A percentile compares a stretch with the other conserved stretches of the same genome.
phyloP scores from a whole-genome alignment of 35 echinoderm and acorn worm species.

The Eucidaris tribuloides region DNA sequence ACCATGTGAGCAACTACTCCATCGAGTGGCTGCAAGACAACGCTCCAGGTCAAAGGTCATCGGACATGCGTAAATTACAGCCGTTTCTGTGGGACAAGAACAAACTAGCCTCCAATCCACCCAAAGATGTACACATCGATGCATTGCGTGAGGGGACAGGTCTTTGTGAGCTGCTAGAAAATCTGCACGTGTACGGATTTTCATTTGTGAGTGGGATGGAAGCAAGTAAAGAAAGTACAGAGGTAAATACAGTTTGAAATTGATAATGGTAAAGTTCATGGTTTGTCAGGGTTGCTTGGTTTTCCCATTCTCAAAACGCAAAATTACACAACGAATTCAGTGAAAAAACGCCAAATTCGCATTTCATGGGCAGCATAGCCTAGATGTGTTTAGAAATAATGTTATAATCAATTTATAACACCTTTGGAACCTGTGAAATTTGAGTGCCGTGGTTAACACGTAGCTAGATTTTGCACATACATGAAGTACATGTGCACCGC shows the following conservation, averaged over 20 bases:
- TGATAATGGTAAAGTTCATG: too few species aligned
- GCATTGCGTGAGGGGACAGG: not conserved
- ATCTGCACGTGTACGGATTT: not conserved
- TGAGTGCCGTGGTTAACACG: too few species aligned
- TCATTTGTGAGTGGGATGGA: not conserved
- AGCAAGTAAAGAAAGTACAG: not conserved
- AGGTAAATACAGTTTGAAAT: conserved; percentile 4
- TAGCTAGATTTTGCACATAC: too few species aligned
- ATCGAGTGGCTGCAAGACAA: conserved; percentile 9
- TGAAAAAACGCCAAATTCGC: too few species aligned
- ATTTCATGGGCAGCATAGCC: too few species aligned
- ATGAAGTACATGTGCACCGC: too few species aligned
- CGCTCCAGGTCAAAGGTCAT: conserved; percentile 10
- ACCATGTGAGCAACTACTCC: conserved; percentile 25
- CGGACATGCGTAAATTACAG: not conserved
- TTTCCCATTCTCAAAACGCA: too few species aligned
- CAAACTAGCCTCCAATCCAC: not conserved
- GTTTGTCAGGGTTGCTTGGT: too few species aligned
- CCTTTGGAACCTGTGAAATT: too few species aligned
- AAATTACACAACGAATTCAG: too few species aligned
- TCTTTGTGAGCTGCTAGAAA: not conserved
- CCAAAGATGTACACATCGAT: not conserved
- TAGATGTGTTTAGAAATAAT: too few species aligned
- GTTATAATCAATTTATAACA: too few species aligned
- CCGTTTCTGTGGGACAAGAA: conserved; percentile 1